Conservation (phyloP, 2,113 vertebrate species). For the Nestor notabilis region DNA sequence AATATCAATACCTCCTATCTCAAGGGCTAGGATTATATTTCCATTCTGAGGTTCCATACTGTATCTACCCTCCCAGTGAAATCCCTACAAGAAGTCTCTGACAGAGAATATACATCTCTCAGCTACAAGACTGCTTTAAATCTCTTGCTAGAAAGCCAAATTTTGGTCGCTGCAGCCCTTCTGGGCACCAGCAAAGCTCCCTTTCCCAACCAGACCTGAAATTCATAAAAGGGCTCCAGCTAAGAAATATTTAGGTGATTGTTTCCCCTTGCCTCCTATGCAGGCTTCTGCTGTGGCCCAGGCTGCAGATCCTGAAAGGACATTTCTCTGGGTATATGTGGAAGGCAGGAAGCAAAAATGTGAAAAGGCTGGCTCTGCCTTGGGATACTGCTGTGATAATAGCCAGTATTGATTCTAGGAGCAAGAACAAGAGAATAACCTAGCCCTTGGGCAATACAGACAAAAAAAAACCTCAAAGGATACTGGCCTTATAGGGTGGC, state of each 20-base stretch:
- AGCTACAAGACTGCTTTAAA: neutral
- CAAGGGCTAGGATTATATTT: neutral
- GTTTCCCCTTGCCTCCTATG: neutral
- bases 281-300: neutral
- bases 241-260: neutral
- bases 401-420: neutral
- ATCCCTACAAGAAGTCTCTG: neutral
- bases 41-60: neutral
- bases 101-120: neutral
- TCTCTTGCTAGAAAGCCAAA: neutral
- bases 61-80: neutral
- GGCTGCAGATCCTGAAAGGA: neutral
- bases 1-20: neutral
- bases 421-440: neutral
- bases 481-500: too few species aligned
- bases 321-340: neutral
- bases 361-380: neutral
- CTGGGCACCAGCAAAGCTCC: neutral
- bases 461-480: neutral
- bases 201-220: neutral
- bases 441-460: neutral
- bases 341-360: neutral
- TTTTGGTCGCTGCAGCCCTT: neutral
- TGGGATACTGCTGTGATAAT: fast-evolving
- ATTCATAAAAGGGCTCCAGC: fast-evolving